Conservation (phyloP, 92 coral and sea anemone species). For the Plumapathes pennacea region DNA sequence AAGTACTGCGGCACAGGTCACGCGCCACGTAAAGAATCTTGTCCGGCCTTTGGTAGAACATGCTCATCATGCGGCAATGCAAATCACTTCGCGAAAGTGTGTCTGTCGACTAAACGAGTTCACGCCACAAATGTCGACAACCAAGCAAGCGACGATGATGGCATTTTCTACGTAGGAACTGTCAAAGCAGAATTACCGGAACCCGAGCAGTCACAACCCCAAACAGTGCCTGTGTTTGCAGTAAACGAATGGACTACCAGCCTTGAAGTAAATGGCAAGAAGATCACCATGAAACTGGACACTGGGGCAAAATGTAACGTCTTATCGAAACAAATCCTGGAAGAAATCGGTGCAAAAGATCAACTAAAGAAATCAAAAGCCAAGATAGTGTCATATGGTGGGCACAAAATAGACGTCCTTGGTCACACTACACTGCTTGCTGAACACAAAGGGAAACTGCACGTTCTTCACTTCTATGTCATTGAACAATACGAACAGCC, state of each 20-base stretch:
- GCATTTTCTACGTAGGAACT: too few relatives aligned
- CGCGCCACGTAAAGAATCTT: neutral
- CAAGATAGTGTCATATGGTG: slow-evolving; percentile 20
- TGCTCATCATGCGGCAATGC: too few relatives aligned
- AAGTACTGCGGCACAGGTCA: slow-evolving; percentile 1
- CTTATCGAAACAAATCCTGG: neutral
- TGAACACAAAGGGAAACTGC: neutral
- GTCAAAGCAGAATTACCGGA: too few relatives aligned
- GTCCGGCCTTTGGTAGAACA: slow-evolving; percentile 1
- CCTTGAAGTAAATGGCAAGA: slow-evolving; percentile 2
- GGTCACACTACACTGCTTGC: slow-evolving; percentile 11
- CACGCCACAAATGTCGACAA: slow-evolving; percentile 2
- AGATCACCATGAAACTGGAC: slow-evolving; percentile 8
- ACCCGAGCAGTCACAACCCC: neutral
- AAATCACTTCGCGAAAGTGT: too few relatives aligned
- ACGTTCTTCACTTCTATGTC: slow-evolving; percentile 17
- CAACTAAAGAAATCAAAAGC: neutral
- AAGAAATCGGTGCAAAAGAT: neutral
- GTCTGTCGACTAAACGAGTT: slow-evolving; percentile 2
- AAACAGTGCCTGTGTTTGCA: neutral
- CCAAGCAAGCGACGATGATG: too few relatives aligned
- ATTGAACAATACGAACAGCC: slow-evolving; percentile 1
- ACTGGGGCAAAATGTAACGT: slow-evolving; percentile 40
- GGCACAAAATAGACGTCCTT: slow-evolving; percentile 31
- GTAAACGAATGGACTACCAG: too few relatives aligned